Evolutionary conservation across 2,113 vertebrate genomes (phyloP), one percentile per base, ranked within the genome.

Genomic region (Alouatta palliata): DNA sequence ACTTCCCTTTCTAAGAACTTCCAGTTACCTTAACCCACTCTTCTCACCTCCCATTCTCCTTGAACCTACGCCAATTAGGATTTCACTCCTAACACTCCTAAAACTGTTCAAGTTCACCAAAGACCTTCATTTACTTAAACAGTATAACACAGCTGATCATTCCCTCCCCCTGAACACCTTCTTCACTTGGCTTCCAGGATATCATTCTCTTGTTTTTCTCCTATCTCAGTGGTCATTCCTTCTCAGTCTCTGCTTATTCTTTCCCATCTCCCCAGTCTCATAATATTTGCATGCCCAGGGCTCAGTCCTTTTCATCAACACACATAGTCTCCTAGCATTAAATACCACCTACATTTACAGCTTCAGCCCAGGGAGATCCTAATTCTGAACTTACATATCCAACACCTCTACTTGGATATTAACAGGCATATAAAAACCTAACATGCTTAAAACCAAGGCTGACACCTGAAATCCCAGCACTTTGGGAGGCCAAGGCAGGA

Each of bases 1-100:
- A n/a, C 12, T 73, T 30, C 35, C 47, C 64, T 95, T 70, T 96
- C 70, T 68, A 81, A 82, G 93, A 82, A 83, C 17, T 77, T 88
- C 30, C 70, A n/a, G 66, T 43, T 91, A 47, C 79, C 40, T 91
- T 73, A 90, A 91, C 32, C 30, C 8, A 37, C 43, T 68, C 71
- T 91, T 58, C 87, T 95, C 43, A 93, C 45, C 61, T 88, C 54
- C 61, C n/a, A 66, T 91, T 93, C 75, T 96, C 64, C 68, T 77
- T 25, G 56, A 95, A 45, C 32, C 43, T 71, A 19, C 1, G 25
- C 17, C n/a, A 82, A 47, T 30, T 47, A 95, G 71, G 93, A 7
- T 54, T 90, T 90, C 32, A 82, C 14, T 40, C 13, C 32, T 47
- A 32, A 27, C 5, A 64, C 40, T 87, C 49, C 61, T 94, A 70